These are phyloP conservation scores for Orthosia incerta DNA, from an alignment of 2,888 invertebrate species.

Conservation along the genomic window DNA sequence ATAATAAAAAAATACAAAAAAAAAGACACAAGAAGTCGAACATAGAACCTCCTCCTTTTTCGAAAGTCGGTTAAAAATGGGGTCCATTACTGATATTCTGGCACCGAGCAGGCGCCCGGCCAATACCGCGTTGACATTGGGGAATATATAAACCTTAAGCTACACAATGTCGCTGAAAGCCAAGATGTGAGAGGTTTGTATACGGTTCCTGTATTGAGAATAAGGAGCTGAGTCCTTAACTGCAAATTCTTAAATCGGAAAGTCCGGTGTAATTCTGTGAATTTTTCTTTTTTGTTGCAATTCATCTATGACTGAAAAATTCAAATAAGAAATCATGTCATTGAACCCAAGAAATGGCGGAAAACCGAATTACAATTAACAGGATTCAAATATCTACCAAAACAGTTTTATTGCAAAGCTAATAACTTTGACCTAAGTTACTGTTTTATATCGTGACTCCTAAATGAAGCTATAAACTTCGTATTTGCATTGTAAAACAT, in stretches of 20 bases:
- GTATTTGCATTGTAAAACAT: constrained; percentile 44
- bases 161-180: background rate
- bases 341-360: background rate
- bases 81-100: too few relatives aligned
- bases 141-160: too few relatives aligned
- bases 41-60: too few relatives aligned
- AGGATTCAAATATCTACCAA: background rate
- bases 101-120: too few relatives aligned
- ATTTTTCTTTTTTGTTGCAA: background rate
- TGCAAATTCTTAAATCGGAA: too few relatives aligned
- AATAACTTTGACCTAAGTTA: constrained; percentile 12
- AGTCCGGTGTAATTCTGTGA: background rate
- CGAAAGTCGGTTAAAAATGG: too few relatives aligned
- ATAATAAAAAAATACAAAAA: too few relatives aligned
- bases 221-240: too few relatives aligned
- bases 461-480: constrained; percentile 44
- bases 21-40: too few relatives aligned
- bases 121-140: too few relatives aligned
- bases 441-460: constrained; percentile 25
- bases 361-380: background rate
- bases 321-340: background rate
- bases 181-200: too few relatives aligned
- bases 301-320: background rate
- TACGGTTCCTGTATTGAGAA: too few relatives aligned
- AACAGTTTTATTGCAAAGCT: background rate